Evolutionary conservation across 2,888 invertebrate genomes (phyloP), one percentile per base, ranked within the genome.

Genomic region (Exocentrus adspersus): DNA sequence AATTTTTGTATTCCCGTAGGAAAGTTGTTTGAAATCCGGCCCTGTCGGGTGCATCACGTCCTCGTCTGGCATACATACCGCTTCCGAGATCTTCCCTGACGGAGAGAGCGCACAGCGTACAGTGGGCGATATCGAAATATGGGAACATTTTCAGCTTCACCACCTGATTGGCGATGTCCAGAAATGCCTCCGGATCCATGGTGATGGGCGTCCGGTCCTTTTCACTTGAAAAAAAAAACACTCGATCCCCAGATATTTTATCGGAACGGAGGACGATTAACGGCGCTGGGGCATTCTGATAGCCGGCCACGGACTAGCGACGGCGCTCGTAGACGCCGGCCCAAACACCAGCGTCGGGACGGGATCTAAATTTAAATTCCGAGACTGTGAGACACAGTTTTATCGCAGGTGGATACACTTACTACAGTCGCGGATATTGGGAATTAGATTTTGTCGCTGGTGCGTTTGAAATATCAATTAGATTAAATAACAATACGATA

Each of bases 61-160:
- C 30, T 42, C 12, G 17, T 37, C 7, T 32, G 16, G n/a, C 20
- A 17, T 61, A 85, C 89, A 88, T 86, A 93, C 95, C 95, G 82
- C 91, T 86, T 77, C 95, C 95, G 80, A 97, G 88, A 86, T 98
- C 98, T 84, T 98, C 98, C 79, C 97, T 88, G 72, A 98, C 97
- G 78, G 94, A 93, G 77, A 98, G 86, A 80, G 97, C 96, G 86
- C 95, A 96, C 75, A 98, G 86, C 77, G 95, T 88, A 84, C 95
- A 96, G 86, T 99, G 97, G 75, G 98, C 98, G 78, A 98, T 92
- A 84, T 99, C 98, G 85, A 99, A 99, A 86, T 97, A 98, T 59
- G 99, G 99, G 82, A 93, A 99, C 98, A 99, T 98, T 88, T 98
- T 97, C 76, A 98, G 87, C 85, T 98, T 97, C 77, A 97, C 95